A percentile compares a stretch with the other conserved stretches of the same genome.
These are phyloP conservation scores for Cantharis rustica DNA, from an alignment of 2,888 invertebrate species.

Conservation along the genomic window DNA sequence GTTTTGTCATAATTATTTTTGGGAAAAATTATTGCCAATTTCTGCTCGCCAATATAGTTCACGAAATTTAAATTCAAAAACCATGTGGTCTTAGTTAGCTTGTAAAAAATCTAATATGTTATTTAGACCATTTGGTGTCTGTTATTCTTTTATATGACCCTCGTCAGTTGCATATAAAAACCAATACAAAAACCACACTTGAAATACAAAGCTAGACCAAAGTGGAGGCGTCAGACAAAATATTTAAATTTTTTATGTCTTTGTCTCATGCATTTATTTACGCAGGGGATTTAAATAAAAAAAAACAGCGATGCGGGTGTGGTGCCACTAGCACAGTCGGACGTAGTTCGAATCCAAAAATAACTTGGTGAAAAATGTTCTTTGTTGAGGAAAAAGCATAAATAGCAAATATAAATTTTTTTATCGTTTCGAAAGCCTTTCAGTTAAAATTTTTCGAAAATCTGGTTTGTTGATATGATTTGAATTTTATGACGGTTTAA, in stretches of 20 bases:
- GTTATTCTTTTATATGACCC: background rate
- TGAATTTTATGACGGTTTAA: background rate
- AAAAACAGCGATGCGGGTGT: background rate
- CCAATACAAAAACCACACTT: background rate
- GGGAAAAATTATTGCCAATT: background rate
- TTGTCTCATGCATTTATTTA: background rate
- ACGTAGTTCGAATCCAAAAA: background rate
- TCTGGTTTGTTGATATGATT: background rate
- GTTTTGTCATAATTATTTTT: background rate
- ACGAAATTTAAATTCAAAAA: background rate
- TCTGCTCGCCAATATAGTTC: background rate
- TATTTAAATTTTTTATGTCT: background rate
- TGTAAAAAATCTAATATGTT: background rate
- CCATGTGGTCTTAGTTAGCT: background rate
- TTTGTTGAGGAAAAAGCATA: background rate
- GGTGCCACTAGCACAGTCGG: background rate
- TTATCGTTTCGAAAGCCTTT: background rate
- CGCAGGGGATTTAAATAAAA: background rate
- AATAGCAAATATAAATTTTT: background rate
- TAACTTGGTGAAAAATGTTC: background rate
- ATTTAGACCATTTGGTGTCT: background rate
- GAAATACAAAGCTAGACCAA: background rate
- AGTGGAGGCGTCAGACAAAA: background rate
- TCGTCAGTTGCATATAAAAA: background rate
- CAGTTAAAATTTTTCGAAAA: background rate